Conservation (phyloP, 2,113 vertebrate genomes). For the Nibea albiflora region DNA sequence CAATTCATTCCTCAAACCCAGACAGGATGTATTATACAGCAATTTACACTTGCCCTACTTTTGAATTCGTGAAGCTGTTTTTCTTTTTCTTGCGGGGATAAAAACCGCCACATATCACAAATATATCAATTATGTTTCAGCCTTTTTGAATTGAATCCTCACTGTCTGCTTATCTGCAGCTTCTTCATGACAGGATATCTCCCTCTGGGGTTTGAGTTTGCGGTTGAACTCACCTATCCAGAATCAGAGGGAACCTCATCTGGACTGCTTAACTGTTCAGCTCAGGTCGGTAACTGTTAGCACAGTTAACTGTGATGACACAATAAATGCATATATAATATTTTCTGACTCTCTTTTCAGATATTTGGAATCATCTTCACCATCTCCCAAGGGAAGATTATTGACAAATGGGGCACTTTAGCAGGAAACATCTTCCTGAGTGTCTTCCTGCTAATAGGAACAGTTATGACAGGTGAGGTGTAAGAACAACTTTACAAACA, state of each 20-base stretch:
- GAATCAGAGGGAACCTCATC: slow-evolving; percentile 97
- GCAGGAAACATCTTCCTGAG: slow-evolving; percentile 93
- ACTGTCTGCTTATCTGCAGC: slow-evolving; percentile 70
- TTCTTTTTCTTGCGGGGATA: background rate
- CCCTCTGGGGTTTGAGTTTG: slow-evolving; percentile 96
- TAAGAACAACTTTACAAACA: background rate
- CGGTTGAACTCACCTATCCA: slow-evolving; percentile 94
- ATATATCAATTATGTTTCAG: background rate
- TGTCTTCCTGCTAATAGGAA: slow-evolving; percentile 88
- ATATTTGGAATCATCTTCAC: slow-evolving; percentile 97
- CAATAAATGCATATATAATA: too few species aligned
- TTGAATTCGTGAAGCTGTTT: slow-evolving; percentile 7
- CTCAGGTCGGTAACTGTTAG: slow-evolving; percentile 85
- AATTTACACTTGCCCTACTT: slow-evolving; percentile 22
- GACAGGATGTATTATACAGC: slow-evolving; percentile 28
- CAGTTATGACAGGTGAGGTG: slow-evolving; percentile 88
- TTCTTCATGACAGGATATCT: slow-evolving; percentile 98
- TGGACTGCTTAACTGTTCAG: slow-evolving; percentile 94
- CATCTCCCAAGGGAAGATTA: slow-evolving; percentile 91
- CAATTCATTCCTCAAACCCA: slow-evolving; percentile 31
- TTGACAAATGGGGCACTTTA: slow-evolving; percentile 86
- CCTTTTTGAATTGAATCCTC: slow-evolving; percentile 10
- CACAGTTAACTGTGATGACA: too few species aligned
- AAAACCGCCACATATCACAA: background rate
- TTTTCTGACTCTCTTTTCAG: slow-evolving; percentile 75